Base-by-base conservation (phyloP, 2,888 invertebrate genomes). In the Eupithecia exiguata region DNA sequence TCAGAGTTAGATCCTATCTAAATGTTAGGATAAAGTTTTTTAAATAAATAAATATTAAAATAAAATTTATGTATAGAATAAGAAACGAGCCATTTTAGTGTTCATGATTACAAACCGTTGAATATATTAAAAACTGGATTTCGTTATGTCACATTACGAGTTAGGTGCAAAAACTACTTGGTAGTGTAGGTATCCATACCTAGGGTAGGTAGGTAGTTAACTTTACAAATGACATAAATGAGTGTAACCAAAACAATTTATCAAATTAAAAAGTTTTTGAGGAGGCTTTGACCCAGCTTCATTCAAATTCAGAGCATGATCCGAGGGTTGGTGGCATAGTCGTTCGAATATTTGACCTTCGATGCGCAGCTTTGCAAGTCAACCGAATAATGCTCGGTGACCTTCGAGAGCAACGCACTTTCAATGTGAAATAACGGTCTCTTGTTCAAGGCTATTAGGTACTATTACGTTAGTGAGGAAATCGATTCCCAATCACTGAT, bases 331-430 rank as follows among this genome's bases (percentile, higher is more conserved):
- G 40, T 68, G 58, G 53, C 67, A 66, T 49, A 65, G 40, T 72
- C 68, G 72, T 85, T 79, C 82, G 85, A 89, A 88, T 87, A 86
- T 88, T 85, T 88, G 86, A 90, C 87, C 87, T 89, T 88, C 82
- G 81, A 68, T 79, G 80, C 79, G 78, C 77, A 83, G 84, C 86
- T 87, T 86, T 82, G 84, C 85, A 79, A 86, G 83, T 82, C 82
- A 81, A 83, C 79, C 78, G 80, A 82, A 78, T 74, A 82, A 79
- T 83, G 83, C 84, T 78, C 77, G 79, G 83, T 88, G 88, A 88
- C 86, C 89, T 87, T 84, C 83, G 86, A 85, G 89, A 87, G 86
- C 89, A 89, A 89, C 85, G 90, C 83, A 86, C 90, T 89, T 87
- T 88, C 86, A 87, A 89, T 86, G 86, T 86, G 81, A 86, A 87